These are phyloP conservation scores for Amphiprion ocellaris DNA, from an alignment of 2,113 vertebrate species.

Conservation along the genomic window DNA sequence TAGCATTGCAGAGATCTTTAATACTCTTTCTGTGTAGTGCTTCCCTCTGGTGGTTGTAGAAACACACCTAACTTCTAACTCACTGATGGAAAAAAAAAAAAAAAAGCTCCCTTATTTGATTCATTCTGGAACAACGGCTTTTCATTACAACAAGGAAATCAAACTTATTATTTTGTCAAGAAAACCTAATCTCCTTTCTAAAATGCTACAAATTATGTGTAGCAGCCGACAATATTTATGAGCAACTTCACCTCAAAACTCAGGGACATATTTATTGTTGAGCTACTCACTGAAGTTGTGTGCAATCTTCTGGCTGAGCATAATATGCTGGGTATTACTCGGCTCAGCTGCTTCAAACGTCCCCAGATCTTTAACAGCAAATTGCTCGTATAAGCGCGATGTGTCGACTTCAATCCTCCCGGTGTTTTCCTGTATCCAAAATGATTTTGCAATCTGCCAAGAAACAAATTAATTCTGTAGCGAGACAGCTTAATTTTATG, in stretches of 20 bases:
- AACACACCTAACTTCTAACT: background rate
- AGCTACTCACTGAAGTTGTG: conserved; percentile 87
- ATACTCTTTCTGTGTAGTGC: conserved; percentile 33
- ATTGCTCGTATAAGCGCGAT: conserved; percentile 78
- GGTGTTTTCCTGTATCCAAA: conserved; percentile 77
- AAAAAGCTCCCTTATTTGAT: background rate
- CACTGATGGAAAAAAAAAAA: background rate
- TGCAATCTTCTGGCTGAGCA: conserved; percentile 83
- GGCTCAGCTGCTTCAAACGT: conserved; percentile 34
- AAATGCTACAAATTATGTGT: conserved; percentile 1
- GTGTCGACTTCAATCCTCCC: conserved; percentile 76
- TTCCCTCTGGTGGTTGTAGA: conserved; percentile 70
- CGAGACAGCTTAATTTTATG: conserved; percentile 29
- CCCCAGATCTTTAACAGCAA: conserved; percentile 70
- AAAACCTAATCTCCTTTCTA: background rate
- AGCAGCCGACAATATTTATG: background rate
- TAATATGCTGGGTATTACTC: conserved; percentile 72
- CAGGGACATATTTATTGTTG: background rate
- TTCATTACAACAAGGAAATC: conserved; percentile 17
- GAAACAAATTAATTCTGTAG: conserved; percentile 48
- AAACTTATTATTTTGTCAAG: background rate
- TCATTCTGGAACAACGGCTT: conserved; percentile 21
- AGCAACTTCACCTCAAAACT: background rate
- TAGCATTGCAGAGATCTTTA: background rate
- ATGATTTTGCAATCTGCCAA: conserved; percentile 86